Evolutionary conservation across 2,113 vertebrate genomes (phyloP).

Genomic region (Triplophysa dalaica): DNA sequence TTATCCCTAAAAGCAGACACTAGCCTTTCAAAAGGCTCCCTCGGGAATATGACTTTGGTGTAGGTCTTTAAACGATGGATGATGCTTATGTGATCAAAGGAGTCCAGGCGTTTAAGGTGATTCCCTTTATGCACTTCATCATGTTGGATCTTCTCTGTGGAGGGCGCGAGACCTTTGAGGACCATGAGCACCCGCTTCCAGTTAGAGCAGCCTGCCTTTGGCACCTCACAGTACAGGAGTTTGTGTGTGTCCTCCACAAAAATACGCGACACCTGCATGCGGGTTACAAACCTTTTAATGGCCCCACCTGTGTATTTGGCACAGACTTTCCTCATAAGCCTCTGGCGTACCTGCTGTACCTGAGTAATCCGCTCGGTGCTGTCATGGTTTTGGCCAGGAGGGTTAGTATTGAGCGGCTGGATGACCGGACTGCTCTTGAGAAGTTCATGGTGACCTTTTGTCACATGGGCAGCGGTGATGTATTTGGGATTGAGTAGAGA

Average conservation of each 20-base stretch:
- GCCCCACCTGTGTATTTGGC: constrained; percentile 85
- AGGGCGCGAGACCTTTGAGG: constrained; percentile 82
- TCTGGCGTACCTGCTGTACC: constrained; percentile 77
- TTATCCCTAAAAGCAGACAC: constrained; percentile 95
- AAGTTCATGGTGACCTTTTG: constrained; percentile 83
- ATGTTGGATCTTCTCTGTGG: constrained; percentile 81
- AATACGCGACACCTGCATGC: constrained; percentile 84
- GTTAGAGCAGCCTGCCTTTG: constrained; percentile 95
- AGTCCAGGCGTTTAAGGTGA: constrained; percentile 45
- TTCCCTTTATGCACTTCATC: constrained; percentile 84
- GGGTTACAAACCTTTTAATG: constrained; percentile 76
- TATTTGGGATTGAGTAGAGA: constrained; percentile 26
- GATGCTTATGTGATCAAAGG: constrained; percentile 70
- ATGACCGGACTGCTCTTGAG: constrained; percentile 80
- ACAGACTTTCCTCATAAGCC: constrained; percentile 85
- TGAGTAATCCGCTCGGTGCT: constrained; percentile 68
- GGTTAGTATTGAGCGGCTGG: constrained; percentile 58
- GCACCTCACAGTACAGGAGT: constrained; percentile 95
- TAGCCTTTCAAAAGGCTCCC: constrained; percentile 91
- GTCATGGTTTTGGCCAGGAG: constrained; percentile 51
- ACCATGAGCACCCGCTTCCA: constrained; percentile 97
- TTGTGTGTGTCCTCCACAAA: constrained; percentile 92
- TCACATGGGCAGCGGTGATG: constrained; percentile 58
- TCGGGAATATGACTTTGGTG: constrained; percentile 91
- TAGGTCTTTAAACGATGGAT: constrained; percentile 87